Conservation (phyloP, 53 echinoderm and acorn worm species). For the Pentamera pediparva region DNA sequence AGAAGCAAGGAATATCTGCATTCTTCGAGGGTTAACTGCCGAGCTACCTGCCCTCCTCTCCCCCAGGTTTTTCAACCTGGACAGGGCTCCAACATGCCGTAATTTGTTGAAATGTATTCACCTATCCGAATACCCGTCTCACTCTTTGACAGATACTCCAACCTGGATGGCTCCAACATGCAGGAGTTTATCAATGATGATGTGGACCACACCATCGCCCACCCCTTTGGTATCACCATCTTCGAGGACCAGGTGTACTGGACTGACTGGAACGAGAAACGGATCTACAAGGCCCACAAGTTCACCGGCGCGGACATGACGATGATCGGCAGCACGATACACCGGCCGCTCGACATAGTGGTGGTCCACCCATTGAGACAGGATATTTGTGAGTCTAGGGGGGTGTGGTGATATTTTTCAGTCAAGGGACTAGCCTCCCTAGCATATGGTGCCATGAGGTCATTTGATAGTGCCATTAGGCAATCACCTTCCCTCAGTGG, state of each 20-base stretch:
- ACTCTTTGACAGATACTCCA: conserved; percentile 70
- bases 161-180: conserved; percentile 61
- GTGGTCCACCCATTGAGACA: conserved; percentile 67
- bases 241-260: conserved; percentile 79
- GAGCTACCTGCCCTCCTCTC: too few relatives aligned
- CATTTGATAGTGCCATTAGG: too few relatives aligned
- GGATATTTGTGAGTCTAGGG: conserved; percentile 39
- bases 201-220: conserved; percentile 55
- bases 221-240: conserved; percentile 78
- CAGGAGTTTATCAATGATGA: conserved; percentile 78
- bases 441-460: too few relatives aligned
- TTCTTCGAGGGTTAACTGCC: too few relatives aligned
- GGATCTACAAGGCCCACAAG: conserved; percentile 74
- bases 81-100: too few relatives aligned
- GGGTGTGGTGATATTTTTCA: not conserved
- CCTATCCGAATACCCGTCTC: too few relatives aligned
- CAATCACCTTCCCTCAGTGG: too few relatives aligned
- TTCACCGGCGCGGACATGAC: conserved; percentile 41
- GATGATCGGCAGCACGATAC: conserved; percentile 41
- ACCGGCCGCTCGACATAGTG: conserved; percentile 69
- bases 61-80: too few relatives aligned
- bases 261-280: conserved; percentile 92
- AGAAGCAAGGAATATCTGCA: too few relatives aligned
- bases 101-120: too few relatives aligned
- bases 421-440: too few relatives aligned